Conservation (phyloP, 2,888 invertebrate genomes). For the Melipona bicolor region DNA sequence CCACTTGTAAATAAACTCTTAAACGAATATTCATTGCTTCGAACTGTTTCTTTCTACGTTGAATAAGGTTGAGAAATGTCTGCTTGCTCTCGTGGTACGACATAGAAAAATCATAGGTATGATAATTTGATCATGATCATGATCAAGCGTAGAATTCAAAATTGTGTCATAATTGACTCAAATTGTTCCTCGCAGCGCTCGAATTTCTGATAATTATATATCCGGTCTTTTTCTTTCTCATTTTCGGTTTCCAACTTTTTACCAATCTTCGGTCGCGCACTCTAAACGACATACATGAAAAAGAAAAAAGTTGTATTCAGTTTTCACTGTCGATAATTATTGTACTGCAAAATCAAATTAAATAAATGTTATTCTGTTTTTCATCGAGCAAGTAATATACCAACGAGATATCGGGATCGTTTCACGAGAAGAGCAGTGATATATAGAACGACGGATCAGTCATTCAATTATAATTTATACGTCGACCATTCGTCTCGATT, state of each 20-base stretch:
- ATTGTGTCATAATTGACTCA: not conserved
- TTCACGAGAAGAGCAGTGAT: conserved; percentile 19
- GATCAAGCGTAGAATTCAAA: not conserved
- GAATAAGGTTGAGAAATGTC: not conserved
- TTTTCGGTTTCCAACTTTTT: not conserved
- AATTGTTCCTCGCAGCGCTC: not conserved
- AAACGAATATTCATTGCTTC: conserved; percentile 48
- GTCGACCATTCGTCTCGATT: not conserved
- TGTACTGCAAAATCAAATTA: conserved; percentile 38
- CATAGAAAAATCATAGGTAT: not conserved
- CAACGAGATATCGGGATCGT: conserved; percentile 4
- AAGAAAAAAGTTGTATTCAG: conserved; percentile 42
- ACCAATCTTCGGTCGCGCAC: not conserved
- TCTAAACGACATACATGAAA: not conserved
- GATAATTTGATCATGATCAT: not conserved
- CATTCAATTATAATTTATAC: not conserved
- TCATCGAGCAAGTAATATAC: conserved; percentile 31
- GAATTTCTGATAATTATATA: not conserved
- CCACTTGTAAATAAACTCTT: conserved; percentile 66
- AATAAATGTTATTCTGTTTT: conserved; percentile 51
- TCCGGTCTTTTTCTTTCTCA: not conserved
- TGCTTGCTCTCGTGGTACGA: conserved; percentile 6
- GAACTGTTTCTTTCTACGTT: conserved; percentile 36
- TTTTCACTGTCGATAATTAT: conserved; percentile 32
- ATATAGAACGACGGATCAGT: not conserved